phyloP scores from a whole-genome alignment of 2,797 vertebrate genomes.

The Malurus leucopterus region DNA sequence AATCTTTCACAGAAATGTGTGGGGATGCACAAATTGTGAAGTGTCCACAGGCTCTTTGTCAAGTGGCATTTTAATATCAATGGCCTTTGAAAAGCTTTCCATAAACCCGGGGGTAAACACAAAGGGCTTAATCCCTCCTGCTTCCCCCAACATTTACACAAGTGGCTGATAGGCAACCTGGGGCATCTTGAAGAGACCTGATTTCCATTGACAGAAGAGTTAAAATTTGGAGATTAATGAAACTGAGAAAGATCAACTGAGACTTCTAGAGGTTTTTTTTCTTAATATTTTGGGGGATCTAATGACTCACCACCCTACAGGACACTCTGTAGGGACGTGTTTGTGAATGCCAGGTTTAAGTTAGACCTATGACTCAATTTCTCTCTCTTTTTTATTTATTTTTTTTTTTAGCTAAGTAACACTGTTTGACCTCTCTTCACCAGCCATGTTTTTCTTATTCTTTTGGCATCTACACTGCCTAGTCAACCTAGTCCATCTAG shows the following conservation, averaged over 20 bases:
- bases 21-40: neutral
- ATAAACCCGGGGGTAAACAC: neutral
- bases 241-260: neutral
- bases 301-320: neutral
- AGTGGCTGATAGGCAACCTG: neutral
- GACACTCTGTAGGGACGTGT: fast-evolving
- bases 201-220: neutral
- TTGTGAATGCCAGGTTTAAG: neutral
- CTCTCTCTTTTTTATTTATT: fast-evolving
- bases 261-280: neutral
- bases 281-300: neutral
- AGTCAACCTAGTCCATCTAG: neutral
- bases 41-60: neutral
- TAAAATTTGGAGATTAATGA: neutral
- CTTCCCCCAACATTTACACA: neutral
- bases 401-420: neutral
- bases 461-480: neutral
- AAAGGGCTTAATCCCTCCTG: neutral
- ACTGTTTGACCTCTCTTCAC: neutral
- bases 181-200: neutral
- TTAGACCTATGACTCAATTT: neutral
- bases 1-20: neutral
- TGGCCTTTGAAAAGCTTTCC: neutral
- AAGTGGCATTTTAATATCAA: neutral
- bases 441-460: neutral